Percentiles rank a stretch among this genome's conserved stretches.
Evolutionary conservation across 2,113 vertebrate genomes (phyloP).

Genomic region (Solea senegalensis): DNA sequence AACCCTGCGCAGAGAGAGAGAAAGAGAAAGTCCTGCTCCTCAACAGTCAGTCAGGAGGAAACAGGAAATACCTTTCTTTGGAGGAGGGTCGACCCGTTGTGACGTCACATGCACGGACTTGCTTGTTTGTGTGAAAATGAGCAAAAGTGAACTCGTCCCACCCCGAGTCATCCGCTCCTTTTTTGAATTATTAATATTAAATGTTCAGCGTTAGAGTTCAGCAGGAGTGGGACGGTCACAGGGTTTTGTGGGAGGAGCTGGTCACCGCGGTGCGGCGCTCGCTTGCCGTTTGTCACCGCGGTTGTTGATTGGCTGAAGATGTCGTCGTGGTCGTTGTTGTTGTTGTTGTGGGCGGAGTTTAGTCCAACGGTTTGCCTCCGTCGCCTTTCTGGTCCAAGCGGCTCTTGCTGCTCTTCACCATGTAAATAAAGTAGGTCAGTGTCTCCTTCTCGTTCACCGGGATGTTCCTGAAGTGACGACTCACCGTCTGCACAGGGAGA

Average conservation of each 20-base stretch:
- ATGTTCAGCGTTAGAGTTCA: background rate
- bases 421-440: conserved; percentile 97
- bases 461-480: conserved; percentile 98
- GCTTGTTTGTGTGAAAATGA: background rate
- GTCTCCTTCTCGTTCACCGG: conserved; percentile 99
- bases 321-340: background rate
- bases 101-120: background rate
- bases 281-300: background rate
- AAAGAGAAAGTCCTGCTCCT: conserved; percentile 14
- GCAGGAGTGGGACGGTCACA: background rate
- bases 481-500: conserved; percentile 87
- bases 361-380: conserved; percentile 90
- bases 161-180: background rate
- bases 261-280: background rate
- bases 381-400: conserved; percentile 96
- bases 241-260: conserved; percentile 6
- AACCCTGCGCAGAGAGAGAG: conserved; percentile 7
- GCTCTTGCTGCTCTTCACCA: conserved; percentile 99
- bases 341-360: conserved; percentile 39
- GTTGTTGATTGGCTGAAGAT: background rate
- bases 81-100: background rate
- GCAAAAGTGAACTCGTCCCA: conserved; percentile 7
- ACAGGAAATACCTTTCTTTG: background rate
- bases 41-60: conserved; percentile 22
- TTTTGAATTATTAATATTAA: too few species aligned